A percentile compares a stretch with the other conserved stretches of the same genome.
Evolutionary conservation across 2,797 vertebrate genomes (phyloP).

Genomic region (Percopsis omiscomaycus): DNA sequence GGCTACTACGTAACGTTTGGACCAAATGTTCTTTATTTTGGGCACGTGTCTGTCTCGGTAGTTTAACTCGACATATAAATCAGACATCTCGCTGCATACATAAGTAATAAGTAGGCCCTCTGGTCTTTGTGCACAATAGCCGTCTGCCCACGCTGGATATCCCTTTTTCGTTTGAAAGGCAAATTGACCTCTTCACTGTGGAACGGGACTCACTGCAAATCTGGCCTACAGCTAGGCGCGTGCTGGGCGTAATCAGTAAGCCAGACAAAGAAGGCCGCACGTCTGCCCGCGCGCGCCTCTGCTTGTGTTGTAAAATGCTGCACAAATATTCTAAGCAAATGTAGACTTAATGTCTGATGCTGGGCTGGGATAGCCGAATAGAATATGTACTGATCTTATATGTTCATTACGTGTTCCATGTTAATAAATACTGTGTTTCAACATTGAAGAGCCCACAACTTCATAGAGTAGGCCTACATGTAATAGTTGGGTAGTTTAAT

Average conservation of each 20-base stretch:
- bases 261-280: constrained; percentile 73
- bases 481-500: no score
- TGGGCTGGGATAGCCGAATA: neutral
- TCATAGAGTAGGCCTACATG: no score
- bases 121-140: constrained; percentile 79
- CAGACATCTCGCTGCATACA: constrained; percentile 83
- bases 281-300: constrained; percentile 37
- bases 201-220: constrained; percentile 83
- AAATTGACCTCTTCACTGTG: constrained; percentile 92
- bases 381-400: neutral
- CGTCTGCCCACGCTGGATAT: constrained; percentile 79
- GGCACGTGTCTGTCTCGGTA: constrained; percentile 79
- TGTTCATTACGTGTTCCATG: no score
- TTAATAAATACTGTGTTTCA: neutral
- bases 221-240: constrained; percentile 86
- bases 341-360: neutral
- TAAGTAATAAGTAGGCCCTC: constrained; percentile 84
- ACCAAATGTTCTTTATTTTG: constrained; percentile 58
- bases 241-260: constrained; percentile 78
- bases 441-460: neutral
- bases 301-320: constrained; percentile 38
- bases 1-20: constrained; percentile 13
- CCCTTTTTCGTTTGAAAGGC: constrained; percentile 79
- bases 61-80: constrained; percentile 83
- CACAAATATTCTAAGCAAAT: constrained; percentile 8